A percentile compares a stretch with the other conserved stretches of the same genome.
phyloP scores from a whole-genome alignment of 2,113 vertebrate species.

The Planiliza haematocheilus region DNA sequence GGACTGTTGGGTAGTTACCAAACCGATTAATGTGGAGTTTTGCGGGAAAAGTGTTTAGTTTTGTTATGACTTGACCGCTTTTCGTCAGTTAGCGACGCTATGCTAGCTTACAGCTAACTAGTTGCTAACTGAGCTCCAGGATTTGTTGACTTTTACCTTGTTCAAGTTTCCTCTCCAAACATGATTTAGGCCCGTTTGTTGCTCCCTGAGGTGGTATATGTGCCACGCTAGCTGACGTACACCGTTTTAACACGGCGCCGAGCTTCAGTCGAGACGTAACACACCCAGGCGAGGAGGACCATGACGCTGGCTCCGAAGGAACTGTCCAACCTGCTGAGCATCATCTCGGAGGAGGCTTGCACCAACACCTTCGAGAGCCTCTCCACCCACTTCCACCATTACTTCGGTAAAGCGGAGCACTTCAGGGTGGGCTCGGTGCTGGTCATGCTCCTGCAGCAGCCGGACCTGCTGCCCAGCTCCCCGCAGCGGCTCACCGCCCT shows the following conservation, averaged over 20 bases:
- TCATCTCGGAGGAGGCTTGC: constrained; percentile 96
- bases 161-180: not conserved
- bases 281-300: not conserved
- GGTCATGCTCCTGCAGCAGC: constrained; percentile 97
- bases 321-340: constrained; percentile 93
- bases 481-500: constrained; percentile 96
- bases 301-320: constrained; percentile 97
- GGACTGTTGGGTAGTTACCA: not conserved
- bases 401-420: constrained; percentile 95
- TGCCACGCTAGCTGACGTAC: not conserved
- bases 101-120: constrained; percentile 52
- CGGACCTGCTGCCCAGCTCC: constrained; percentile 94
- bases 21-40: not conserved
- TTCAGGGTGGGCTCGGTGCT: constrained; percentile 95
- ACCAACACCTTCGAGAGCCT: constrained; percentile 94
- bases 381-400: constrained; percentile 95
- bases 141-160: not conserved
- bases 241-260: not conserved
- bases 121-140: constrained; percentile 21
- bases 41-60: not conserved
- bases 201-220: accelerated
- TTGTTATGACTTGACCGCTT: constrained; percentile 14
- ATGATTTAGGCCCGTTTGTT: not conserved
- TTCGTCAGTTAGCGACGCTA: constrained; percentile 43
- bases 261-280: not conserved